Conservation (phyloP, 2,888 invertebrate species). For the Micoletzkya japonica region DNA sequence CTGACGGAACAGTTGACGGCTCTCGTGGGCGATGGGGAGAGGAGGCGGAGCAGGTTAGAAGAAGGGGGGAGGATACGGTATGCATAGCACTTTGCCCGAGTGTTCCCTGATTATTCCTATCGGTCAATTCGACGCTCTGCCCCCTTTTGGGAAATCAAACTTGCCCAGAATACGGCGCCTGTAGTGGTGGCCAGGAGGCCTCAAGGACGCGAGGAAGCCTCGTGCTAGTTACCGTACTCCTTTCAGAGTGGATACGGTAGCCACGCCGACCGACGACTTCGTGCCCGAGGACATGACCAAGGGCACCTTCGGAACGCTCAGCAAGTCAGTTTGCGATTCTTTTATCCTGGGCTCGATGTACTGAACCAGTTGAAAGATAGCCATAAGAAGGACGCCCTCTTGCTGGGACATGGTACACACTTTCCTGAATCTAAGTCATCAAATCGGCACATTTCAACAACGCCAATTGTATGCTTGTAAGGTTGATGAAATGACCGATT, state of each 20-base stretch:
- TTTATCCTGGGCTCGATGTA: neutral
- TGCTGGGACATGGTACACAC: too few relatives aligned
- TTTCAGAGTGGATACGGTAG: constrained; percentile 18
- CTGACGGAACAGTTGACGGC: constrained; percentile 23
- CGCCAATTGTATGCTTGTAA: too few relatives aligned
- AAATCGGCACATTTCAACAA: too few relatives aligned
- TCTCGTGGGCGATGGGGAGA: constrained; percentile 25
- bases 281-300: neutral
- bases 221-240: neutral
- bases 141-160: too few relatives aligned
- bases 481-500: too few relatives aligned
- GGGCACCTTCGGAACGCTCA: neutral
- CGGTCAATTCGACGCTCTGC: too few relatives aligned
- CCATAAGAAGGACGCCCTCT: too few relatives aligned
- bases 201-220: neutral
- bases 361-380: neutral
- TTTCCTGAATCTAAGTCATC: too few relatives aligned
- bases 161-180: neutral
- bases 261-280: constrained; percentile 15
- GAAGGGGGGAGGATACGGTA: too few relatives aligned
- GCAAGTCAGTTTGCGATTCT: neutral
- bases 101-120: neutral
- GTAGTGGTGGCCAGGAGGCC: neutral
- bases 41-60: constrained; percentile 23
- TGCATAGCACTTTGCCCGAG: neutral